phyloP scores from a whole-genome alignment of 2,113 vertebrate species.

The Rhodinocichla rosea region DNA sequence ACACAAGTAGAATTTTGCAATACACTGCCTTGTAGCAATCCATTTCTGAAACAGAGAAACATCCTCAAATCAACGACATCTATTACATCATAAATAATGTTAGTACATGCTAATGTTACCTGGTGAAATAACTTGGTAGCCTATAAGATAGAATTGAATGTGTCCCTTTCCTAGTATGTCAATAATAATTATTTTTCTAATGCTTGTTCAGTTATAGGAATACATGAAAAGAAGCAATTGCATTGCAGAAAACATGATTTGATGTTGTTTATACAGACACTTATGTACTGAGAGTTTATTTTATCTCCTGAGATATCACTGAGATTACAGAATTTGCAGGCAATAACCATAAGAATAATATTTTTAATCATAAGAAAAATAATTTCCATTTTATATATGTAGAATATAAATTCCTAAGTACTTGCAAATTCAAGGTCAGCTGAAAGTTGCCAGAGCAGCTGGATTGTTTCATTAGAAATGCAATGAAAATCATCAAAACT shows the following conservation, averaged over 20 bases:
- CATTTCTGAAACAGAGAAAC: slow-evolving; percentile 32
- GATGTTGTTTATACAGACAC: not conserved
- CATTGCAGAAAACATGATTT: slow-evolving; percentile 18
- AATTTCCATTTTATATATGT: slow-evolving; percentile 6
- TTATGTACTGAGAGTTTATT: not conserved
- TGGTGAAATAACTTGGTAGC: not conserved
- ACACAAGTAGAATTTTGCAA: not conserved
- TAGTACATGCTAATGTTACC: slow-evolving; percentile 23
- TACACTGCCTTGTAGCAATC: not conserved
- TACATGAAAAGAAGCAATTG: slow-evolving; percentile 24
- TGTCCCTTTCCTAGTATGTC: not conserved
- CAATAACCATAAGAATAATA: not conserved
- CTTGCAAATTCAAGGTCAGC: slow-evolving; percentile 27
- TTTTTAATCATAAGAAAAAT: not conserved
- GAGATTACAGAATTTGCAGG: not conserved
- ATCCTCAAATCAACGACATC: slow-evolving; percentile 18
- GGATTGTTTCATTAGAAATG: not conserved
- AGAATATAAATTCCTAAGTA: not conserved
- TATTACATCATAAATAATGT: slow-evolving; percentile 9
- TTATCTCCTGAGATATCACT: not conserved
- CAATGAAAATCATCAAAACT: not conserved
- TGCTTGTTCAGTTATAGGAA: not conserved
- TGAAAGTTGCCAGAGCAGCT: slow-evolving; percentile 11
- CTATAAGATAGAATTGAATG: not conserved
- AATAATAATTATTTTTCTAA: slow-evolving; percentile 43